Evolutionary conservation across 2,797 vertebrate species (phyloP).

Genomic region (Graptemys geographica): DNA sequence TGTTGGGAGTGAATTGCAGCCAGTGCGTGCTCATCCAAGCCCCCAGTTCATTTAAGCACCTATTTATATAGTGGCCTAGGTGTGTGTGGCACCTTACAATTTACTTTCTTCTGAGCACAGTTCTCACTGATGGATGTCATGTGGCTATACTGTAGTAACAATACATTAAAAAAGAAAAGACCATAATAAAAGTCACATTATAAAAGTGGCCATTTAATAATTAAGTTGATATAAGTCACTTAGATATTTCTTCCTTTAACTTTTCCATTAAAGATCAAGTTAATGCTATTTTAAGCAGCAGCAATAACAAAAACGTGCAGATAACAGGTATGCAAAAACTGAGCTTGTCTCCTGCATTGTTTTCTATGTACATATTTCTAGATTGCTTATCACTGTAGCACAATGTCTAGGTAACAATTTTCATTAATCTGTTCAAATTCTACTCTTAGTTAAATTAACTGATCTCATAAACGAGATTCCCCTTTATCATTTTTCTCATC

Average conservation of each 20-base stretch:
- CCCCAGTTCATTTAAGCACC: no score
- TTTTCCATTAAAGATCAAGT: background rate
- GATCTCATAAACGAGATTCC: conserved; percentile 38
- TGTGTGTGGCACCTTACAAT: background rate
- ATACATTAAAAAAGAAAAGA: no score
- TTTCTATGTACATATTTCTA: background rate
- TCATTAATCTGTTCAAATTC: conserved; percentile 48
- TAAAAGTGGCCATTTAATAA: background rate
- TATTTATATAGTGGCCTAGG: no score
- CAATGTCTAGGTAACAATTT: conserved; percentile 36
- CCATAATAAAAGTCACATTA: background rate
- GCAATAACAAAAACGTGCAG: background rate
- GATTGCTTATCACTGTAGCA: background rate
- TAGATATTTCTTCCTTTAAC: background rate
- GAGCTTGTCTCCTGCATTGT: background rate
- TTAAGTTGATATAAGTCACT: background rate
- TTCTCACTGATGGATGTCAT: background rate
- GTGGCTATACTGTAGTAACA: no score
- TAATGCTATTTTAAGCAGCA: background rate
- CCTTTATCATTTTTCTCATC: conserved; percentile 44
- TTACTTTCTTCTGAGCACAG: background rate
- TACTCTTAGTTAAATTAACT: conserved; percentile 39
- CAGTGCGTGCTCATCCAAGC: background rate
- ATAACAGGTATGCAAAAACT: background rate
- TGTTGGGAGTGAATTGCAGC: background rate